These are phyloP conservation scores for Recurvirostra avosetta DNA, from an alignment of 2,113 vertebrate genomes.

Conservation along the genomic window DNA sequence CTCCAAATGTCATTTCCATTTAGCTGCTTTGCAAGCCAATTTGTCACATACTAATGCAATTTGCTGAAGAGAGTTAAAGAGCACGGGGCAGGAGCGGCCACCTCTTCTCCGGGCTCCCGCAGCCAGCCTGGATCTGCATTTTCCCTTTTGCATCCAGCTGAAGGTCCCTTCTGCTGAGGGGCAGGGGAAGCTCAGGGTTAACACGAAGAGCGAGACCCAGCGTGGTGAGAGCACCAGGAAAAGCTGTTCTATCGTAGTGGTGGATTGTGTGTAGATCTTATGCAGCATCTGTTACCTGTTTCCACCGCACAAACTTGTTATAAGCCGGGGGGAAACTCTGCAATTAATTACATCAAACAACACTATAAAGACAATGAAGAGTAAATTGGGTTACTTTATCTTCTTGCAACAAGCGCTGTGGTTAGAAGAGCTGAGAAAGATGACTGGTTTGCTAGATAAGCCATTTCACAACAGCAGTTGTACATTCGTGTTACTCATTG, in stretches of 20 bases:
- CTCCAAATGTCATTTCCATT: constrained; percentile 54
- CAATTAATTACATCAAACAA: constrained; percentile 37
- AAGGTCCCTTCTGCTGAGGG: not conserved
- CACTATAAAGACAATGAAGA: not conserved
- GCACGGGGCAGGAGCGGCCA: not conserved
- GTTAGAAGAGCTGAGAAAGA: not conserved
- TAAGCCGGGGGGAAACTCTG: not conserved
- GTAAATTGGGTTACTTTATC: constrained; percentile 42
- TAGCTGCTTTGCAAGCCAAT: constrained; percentile 43
- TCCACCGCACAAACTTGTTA: not conserved
- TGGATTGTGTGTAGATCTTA: not conserved
- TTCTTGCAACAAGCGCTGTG: not conserved
- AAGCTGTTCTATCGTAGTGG: not conserved
- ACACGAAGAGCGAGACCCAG: not conserved
- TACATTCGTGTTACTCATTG: not conserved
- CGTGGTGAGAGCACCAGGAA: not conserved
- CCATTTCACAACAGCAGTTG: not conserved
- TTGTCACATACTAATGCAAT: constrained; percentile 55
- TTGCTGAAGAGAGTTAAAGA: constrained; percentile 51
- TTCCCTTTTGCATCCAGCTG: not conserved
- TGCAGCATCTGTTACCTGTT: constrained; percentile 4
- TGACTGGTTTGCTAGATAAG: not conserved
- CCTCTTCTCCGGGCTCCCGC: not conserved
- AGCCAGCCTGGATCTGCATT: not conserved
- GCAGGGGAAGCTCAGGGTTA: not conserved